Evolutionary conservation across 2,888 invertebrate genomes (phyloP).

Genomic region (Parnassius orleans): DNA sequence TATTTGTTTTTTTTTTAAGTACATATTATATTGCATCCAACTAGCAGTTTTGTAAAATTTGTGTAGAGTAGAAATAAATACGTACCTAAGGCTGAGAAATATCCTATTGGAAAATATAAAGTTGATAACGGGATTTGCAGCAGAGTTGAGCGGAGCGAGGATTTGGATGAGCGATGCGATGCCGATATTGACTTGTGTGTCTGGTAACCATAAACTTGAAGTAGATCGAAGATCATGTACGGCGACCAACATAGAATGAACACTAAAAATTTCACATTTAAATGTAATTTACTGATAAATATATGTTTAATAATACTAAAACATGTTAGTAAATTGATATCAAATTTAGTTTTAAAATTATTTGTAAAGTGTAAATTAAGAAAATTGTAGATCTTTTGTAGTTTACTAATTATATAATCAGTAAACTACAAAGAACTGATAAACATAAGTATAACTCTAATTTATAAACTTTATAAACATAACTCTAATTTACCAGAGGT

Average conservation of each 20-base stretch:
- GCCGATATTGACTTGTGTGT: conserved; percentile 89
- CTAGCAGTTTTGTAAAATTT: background rate
- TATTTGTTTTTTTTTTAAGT: too few species aligned
- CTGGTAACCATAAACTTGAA: conserved; percentile 92
- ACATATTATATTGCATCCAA: too few species aligned
- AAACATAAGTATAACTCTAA: too few species aligned
- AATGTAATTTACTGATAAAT: conserved; percentile 30
- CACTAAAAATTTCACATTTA: conserved; percentile 71
- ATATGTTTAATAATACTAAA: too few species aligned
- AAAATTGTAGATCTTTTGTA: too few species aligned
- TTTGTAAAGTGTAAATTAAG: too few species aligned
- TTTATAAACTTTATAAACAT: too few species aligned
- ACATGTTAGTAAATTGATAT: conserved; percentile 75
- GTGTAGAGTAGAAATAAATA: conserved; percentile 1
- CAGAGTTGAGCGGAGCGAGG: conserved; percentile 94
- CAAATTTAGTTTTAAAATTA: conserved; percentile 67
- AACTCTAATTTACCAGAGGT: too few species aligned
- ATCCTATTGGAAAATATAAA: conserved; percentile 95
- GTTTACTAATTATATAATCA: too few species aligned
- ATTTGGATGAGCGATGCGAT: conserved; percentile 95
- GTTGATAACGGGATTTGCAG: conserved; percentile 75
- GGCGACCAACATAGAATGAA: conserved; percentile 98
- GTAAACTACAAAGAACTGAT: too few species aligned
- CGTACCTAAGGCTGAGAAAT: conserved; percentile 88
- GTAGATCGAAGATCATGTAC: conserved; percentile 94